Conservation (phyloP, 2,888 invertebrate genomes). For the Smittia aterrima region DNA sequence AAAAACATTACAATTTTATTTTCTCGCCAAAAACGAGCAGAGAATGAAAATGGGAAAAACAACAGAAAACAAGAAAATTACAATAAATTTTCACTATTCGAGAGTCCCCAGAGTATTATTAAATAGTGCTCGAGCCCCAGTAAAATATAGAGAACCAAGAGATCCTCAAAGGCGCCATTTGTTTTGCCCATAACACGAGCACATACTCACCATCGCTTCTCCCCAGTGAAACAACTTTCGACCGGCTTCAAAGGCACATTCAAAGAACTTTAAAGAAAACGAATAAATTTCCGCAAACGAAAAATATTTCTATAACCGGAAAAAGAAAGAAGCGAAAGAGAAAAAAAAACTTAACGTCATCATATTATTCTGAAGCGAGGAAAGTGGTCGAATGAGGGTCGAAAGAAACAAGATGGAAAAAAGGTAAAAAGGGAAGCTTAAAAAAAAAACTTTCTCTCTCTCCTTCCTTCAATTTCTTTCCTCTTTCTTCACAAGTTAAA, state of each 20-base stretch:
- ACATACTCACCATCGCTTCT: background rate
- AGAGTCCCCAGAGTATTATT: constrained; percentile 35
- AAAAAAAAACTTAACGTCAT: no score
- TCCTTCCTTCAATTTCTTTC: background rate
- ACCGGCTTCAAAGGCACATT: background rate
- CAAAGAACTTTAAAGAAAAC: background rate
- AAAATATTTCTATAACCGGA: background rate
- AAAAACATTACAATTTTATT: constrained; percentile 14
- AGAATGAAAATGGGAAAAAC: background rate
- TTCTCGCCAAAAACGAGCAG: background rate
- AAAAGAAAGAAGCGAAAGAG: no score
- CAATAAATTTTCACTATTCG: constrained; percentile 36
- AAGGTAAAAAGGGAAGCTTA: constrained; percentile 8
- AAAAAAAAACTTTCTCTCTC: constrained; percentile 2
- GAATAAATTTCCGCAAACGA: background rate
- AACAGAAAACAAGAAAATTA: constrained; percentile 15
- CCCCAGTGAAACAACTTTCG: constrained; percentile 3
- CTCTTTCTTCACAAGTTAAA: background rate
- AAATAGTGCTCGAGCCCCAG: constrained; percentile 30
- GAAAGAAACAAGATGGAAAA: constrained; percentile 25
- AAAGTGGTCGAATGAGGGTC: background rate
- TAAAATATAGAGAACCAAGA: background rate
- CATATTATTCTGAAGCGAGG: constrained; percentile 1
- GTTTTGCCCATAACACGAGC: constrained; percentile 15
- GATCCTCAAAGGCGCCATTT: constrained; percentile 32